Evolutionary conservation across 2,888 invertebrate species (phyloP), one percentile per base, ranked within the genome.

Genomic region (Tuberolachnus salignus): DNA sequence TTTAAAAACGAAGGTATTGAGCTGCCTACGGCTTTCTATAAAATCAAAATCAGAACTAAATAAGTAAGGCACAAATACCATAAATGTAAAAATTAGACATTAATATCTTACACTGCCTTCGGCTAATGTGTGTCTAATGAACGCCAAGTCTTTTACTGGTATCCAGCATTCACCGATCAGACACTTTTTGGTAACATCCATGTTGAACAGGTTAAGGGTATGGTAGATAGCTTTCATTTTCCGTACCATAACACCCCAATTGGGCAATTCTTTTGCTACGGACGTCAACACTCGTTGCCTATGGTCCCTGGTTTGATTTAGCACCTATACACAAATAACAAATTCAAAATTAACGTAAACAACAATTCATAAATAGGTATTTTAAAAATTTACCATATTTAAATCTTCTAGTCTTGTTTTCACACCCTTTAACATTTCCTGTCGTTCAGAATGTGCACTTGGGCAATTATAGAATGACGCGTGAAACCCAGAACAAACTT

Each of bases 141-240:
- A 85, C 19, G 89, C 87, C 51, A 94, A 85, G 83, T 94, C 94
- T 67, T 87, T 86, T 1, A 88, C 87, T 0, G 95, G 94, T 81
- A 94, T 92, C 94, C 94, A 95, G 84, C 94, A 94, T 86, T 95
- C 95, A 0, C 93, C 94, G 82, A 95, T 94, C 44, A 95, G 88
- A 85, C 94, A 95, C 84, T 95, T 95, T 86, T 93, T 93, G 1
- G 94, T 92, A 11, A 95, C 93, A 84, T 96, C 95, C 88, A 95
- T 90, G 85, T 93, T 96, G 87, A 96, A 95, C 87, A 94, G 89
- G 86, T 97, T 97, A 83, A 97, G 88, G 0, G 94, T 95, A 85
- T 96, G 94, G 86, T 96, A 97, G 84, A 97, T 95, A 3, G 96
- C 95, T 85, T 97, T 97, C 88, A 94, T 94, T 85, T 94, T 94